These are phyloP conservation scores for Leucopsar rothschildi DNA, from an alignment of 2,113 vertebrate species.

Conservation along the genomic window DNA sequence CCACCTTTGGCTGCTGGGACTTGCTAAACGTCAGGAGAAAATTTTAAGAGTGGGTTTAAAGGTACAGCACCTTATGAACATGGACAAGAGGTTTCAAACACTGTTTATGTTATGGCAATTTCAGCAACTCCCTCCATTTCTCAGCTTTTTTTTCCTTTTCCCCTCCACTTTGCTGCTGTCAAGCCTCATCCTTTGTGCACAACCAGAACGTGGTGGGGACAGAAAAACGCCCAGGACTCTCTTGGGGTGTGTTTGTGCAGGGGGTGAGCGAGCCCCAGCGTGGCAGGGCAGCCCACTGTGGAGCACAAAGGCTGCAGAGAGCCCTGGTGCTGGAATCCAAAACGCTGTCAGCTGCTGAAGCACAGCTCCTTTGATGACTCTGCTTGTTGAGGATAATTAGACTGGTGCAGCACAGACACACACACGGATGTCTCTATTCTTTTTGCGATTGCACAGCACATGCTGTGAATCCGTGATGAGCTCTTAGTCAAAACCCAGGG, in stretches of 20 bases:
- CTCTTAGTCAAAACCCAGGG: neutral
- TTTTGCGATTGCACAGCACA: neutral
- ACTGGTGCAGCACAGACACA: constrained; percentile 51
- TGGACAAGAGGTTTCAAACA: fast-evolving
- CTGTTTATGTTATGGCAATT: fast-evolving
- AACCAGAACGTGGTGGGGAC: neutral
- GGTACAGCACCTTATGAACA: neutral
- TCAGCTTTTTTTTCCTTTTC: neutral
- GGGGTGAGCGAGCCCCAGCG: neutral
- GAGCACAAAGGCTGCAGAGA: constrained; percentile 34
- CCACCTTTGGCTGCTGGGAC: neutral
- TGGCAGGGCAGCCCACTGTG: neutral
- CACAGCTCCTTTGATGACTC: constrained; percentile 57
- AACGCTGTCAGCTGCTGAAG: constrained; percentile 41
- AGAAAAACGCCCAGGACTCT: neutral
- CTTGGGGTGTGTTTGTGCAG: neutral
- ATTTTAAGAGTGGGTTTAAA: neutral
- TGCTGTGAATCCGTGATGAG: constrained; percentile 36
- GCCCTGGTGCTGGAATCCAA: constrained; percentile 36
- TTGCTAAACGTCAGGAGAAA: neutral
- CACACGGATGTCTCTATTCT: constrained; percentile 59
- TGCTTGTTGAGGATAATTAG: constrained; percentile 67
- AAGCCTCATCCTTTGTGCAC: neutral
- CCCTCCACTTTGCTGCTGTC: neutral
- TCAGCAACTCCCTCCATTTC: neutral